Evolutionary conservation across 2,113 vertebrate species (phyloP).

Genomic region (Dipodomys spectabilis): DNA sequence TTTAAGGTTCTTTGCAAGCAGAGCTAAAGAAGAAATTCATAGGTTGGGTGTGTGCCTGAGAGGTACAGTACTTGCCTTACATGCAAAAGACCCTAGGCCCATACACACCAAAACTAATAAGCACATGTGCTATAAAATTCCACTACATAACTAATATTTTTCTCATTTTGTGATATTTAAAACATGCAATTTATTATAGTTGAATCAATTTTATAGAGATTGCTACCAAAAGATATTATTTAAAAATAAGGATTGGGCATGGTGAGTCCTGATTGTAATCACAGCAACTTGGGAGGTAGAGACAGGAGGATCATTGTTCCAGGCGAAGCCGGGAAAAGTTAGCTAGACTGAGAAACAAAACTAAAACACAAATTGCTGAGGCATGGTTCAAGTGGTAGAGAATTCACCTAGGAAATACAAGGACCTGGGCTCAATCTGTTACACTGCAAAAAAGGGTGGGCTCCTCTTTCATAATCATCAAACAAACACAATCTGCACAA

Average conservation of each 20-base stretch:
- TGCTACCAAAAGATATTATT: too few species aligned
- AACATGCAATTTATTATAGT: background rate
- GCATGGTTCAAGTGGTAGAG: too few species aligned
- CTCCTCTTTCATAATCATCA: constrained; percentile 33
- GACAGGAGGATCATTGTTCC: too few species aligned
- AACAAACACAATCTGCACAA: background rate
- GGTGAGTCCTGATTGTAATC: too few species aligned
- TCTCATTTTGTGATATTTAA: constrained; percentile 10
- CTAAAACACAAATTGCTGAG: too few species aligned
- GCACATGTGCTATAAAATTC: background rate
- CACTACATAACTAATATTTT: constrained; percentile 38
- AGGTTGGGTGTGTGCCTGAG: too few species aligned
- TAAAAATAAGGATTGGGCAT: too few species aligned
- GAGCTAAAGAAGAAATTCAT: constrained; percentile 12
- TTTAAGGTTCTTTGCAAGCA: background rate
- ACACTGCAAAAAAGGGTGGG: constrained; percentile 34
- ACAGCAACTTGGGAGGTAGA: too few species aligned
- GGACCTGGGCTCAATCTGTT: background rate
- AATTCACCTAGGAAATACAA: too few species aligned
- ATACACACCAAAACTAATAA: background rate
- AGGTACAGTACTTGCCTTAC: background rate
- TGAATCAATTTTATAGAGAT: background rate
- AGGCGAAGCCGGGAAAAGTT: too few species aligned
- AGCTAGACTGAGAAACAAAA: too few species aligned
- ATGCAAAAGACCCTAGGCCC: too few species aligned